These are phyloP conservation scores for Pleuronectes platessa DNA, from an alignment of 2,113 vertebrate genomes.

Conservation along the genomic window DNA sequence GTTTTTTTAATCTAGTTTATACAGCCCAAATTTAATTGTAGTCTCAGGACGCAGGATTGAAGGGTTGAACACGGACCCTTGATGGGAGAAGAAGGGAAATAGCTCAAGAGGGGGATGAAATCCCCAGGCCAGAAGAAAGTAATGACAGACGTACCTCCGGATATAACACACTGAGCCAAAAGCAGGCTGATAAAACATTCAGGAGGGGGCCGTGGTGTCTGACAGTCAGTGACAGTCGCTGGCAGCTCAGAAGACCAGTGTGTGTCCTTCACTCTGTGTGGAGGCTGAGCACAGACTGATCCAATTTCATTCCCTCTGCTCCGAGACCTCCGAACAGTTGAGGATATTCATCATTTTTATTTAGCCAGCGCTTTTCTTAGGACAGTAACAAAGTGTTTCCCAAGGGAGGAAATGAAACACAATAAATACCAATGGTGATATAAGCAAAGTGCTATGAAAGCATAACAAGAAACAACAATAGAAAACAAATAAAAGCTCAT, in stretches of 20 bases:
- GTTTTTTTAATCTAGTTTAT: slow-evolving; percentile 11
- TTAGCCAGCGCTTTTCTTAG: slow-evolving; percentile 26
- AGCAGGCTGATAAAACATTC: slow-evolving; percentile 59
- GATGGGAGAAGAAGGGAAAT: slow-evolving; percentile 15
- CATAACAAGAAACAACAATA: not conserved
- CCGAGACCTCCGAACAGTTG: not conserved
- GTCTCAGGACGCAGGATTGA: not conserved
- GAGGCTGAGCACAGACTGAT: slow-evolving; percentile 30
- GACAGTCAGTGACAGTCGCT: slow-evolving; percentile 53
- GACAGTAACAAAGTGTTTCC: slow-evolving; percentile 9
- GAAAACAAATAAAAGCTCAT: slow-evolving; percentile 11
- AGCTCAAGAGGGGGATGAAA: slow-evolving; percentile 44
- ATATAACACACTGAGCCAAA: slow-evolving; percentile 42
- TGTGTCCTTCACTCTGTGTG: slow-evolving; percentile 38
- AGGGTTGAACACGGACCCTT: not conserved
- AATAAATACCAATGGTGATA: slow-evolving; percentile 19
- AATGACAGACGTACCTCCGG: slow-evolving; percentile 40
- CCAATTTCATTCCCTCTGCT: slow-evolving; percentile 32
- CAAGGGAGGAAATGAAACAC: slow-evolving; percentile 19
- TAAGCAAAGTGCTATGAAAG: slow-evolving; percentile 4
- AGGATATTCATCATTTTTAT: slow-evolving; percentile 48
- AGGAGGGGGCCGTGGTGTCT: slow-evolving; percentile 37
- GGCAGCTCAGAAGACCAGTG: slow-evolving; percentile 30
- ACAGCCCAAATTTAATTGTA: not conserved
- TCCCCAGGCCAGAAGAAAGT: slow-evolving; percentile 37